Percentiles rank a stretch among this genome's conserved stretches.
phyloP scores from a whole-genome alignment of 2,113 vertebrate genomes.

The Apodemus speciosus region DNA sequence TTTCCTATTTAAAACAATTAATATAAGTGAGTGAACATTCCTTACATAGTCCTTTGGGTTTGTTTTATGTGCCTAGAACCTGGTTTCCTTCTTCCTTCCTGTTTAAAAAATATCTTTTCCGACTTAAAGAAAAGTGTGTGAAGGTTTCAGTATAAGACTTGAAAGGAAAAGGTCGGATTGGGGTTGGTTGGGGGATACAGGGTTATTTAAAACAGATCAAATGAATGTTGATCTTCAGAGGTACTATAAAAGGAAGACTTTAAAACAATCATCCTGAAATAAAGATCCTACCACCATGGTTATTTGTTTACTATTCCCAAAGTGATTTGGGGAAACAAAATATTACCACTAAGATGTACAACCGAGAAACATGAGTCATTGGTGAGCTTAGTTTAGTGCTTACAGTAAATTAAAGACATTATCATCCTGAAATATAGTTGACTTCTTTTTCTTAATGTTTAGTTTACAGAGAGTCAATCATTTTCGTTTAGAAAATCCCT shows the following conservation, averaged over 20 bases:
- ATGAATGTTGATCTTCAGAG: conserved; percentile 7
- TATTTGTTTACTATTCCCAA: conserved; percentile 29
- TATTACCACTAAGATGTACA: conserved; percentile 40
- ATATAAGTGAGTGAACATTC: no score
- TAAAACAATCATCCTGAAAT: not conserved
- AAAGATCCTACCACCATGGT: not conserved
- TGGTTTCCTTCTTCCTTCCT: not conserved
- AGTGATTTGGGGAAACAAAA: conserved; percentile 63
- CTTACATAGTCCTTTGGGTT: not conserved
- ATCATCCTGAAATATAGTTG: not conserved
- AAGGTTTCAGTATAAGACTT: conserved; percentile 23
- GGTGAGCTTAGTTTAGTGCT: conserved; percentile 71
- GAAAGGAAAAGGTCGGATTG: conserved; percentile 52
- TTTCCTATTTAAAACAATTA: conserved; percentile 39
- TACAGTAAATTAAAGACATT: conserved; percentile 52
- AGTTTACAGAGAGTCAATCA: not conserved
- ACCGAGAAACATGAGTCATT: conserved; percentile 47
- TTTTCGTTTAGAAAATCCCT: not conserved
- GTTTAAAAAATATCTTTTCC: not conserved
- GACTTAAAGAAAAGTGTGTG: conserved; percentile 49
- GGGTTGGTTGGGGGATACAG: conserved; percentile 39
- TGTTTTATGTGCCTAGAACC: not conserved
- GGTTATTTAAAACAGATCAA: conserved; percentile 56
- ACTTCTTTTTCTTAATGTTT: conserved; percentile 12
- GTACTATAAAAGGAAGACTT: not conserved